phyloP scores from a whole-genome alignment of 2,888 invertebrate species.

The Eupithecia insigniata region DNA sequence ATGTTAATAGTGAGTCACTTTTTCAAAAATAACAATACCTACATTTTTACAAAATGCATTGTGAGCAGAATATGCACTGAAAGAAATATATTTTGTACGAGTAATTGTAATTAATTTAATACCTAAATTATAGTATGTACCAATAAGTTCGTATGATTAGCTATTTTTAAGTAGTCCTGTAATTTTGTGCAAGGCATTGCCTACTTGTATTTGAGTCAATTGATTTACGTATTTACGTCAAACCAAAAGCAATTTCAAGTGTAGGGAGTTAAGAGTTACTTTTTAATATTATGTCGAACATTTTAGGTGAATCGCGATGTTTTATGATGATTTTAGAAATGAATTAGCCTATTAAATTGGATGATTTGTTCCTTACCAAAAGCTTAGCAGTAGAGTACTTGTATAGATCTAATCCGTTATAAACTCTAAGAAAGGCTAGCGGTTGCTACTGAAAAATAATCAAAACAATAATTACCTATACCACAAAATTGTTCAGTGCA shows the following conservation, averaged over 20 bases:
- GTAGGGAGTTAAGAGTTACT: conserved; percentile 67
- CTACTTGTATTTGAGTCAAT: conserved; percentile 72
- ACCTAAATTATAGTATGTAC: conserved; percentile 62
- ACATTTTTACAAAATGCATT: conserved; percentile 38
- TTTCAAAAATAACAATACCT: conserved; percentile 45
- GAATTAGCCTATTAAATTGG: conserved; percentile 40
- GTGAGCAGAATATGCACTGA: conserved; percentile 64
- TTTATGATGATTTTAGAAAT: conserved; percentile 33
- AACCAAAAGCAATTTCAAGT: conserved; percentile 74
- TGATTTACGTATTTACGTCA: conserved; percentile 60
- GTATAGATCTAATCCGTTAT: conserved; percentile 42
- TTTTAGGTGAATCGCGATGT: conserved; percentile 44
- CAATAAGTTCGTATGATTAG: conserved; percentile 70
- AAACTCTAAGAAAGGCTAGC: background rate
- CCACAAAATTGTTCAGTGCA: background rate
- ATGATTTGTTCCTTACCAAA: conserved; percentile 60
- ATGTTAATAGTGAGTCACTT: conserved; percentile 49
- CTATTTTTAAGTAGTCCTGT: conserved; percentile 57
- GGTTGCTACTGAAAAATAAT: background rate
- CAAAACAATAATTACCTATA: background rate
- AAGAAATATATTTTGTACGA: conserved; percentile 72
- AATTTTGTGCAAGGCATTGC: conserved; percentile 54
- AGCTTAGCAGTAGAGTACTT: conserved; percentile 54
- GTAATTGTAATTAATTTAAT: conserved; percentile 73
- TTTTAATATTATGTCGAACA: conserved; percentile 57